Base-by-base conservation (phyloP, 2,888 invertebrate species). In the Nephrocerus scutellatus region DNA sequence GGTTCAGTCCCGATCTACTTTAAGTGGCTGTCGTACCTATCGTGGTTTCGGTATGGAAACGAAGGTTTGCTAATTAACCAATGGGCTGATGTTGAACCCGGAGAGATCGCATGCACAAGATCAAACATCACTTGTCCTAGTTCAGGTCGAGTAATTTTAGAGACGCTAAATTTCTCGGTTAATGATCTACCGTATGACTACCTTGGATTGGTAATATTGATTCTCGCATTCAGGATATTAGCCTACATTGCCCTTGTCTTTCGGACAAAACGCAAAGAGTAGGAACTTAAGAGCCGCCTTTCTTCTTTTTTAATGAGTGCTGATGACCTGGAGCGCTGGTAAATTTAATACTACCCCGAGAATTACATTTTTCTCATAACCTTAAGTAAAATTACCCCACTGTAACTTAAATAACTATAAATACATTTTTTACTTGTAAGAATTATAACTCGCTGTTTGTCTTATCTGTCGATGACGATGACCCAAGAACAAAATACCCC, bases 11-110 rank as follows among this genome's bases (percentile, higher is more conserved):
- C 91, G 0, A 68, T 75, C 0, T 91, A 89, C 60, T 79, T 91
- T 41, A 75, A 80, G 50, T 91, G 90, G 90, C 71, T 90, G 46
- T 84, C 87, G 1, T 85, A 88, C 64, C 66, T 91, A 10, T 91
- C 91, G 0, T 92, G 92, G 92, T 91, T 92, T 70, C 80, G 84
- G 39, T 92, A 90, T 65, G 88, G 88, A 19, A 90, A 90, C 65
- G 91, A 92, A 64, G 88, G 89, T 0, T 69, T 92, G 13, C 71
- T 87, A 36, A 78, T 92, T 39, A 92, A 91, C 71, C 92, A 93
- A 60, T 92, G 92, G 92, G 63, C 77, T 0, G 80, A 83, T 29
- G 76, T 92, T 9, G 77, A 80, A 23, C 68, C 74, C 34, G 79
- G 81, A 5, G 71, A 75, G 52, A 90, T 92, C 52, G 75, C 76